Conservation (phyloP, 35 echinoderm and acorn worm species). For the Eucidaris tribuloides region DNA sequence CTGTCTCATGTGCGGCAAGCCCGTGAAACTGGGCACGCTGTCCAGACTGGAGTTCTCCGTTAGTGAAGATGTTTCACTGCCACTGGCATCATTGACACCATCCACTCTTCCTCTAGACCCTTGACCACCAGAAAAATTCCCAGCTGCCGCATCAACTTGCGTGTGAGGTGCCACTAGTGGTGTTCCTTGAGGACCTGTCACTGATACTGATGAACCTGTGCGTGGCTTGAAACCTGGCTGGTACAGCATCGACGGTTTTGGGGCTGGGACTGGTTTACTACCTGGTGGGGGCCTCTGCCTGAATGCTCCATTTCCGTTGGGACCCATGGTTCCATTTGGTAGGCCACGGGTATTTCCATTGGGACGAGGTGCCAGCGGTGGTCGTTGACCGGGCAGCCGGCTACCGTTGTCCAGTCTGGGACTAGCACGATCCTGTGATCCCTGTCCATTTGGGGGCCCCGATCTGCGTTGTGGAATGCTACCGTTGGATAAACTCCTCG, state of each 20-base stretch:
- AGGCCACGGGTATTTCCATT: too few species aligned
- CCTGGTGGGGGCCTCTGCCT: not conserved
- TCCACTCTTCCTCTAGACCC: not conserved
- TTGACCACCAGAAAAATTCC: not conserved
- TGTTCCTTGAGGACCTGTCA: slow-evolving; percentile 30
- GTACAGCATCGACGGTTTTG: slow-evolving; percentile 17
- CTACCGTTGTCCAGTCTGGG: not conserved
- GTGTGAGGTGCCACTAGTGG: slow-evolving; percentile 2
- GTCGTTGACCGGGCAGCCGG: not conserved
- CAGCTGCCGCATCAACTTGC: slow-evolving; percentile 2
- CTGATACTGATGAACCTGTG: slow-evolving; percentile 14
- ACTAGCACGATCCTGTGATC: not conserved
- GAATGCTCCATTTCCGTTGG: not conserved
- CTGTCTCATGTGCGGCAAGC: slow-evolving; percentile 6
- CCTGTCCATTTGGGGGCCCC: too few species aligned
- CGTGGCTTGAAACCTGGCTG: slow-evolving; percentile 48
- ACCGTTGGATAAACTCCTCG: slow-evolving; percentile 40
- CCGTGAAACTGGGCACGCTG: slow-evolving; percentile 63
- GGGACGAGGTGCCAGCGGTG: slow-evolving; percentile 12
- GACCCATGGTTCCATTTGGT: not conserved
- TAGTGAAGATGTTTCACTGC: slow-evolving; percentile 95
- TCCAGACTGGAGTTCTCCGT: slow-evolving; percentile 98
- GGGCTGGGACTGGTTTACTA: slow-evolving; percentile 16
- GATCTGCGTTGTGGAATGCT: not conserved
- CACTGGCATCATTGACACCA: slow-evolving; percentile 72